A percentile compares a stretch with the other conserved stretches of the same genome.
Conservation (phyloP, 2,797 vertebrate genomes). For the Calcarius lapponicus region DNA sequence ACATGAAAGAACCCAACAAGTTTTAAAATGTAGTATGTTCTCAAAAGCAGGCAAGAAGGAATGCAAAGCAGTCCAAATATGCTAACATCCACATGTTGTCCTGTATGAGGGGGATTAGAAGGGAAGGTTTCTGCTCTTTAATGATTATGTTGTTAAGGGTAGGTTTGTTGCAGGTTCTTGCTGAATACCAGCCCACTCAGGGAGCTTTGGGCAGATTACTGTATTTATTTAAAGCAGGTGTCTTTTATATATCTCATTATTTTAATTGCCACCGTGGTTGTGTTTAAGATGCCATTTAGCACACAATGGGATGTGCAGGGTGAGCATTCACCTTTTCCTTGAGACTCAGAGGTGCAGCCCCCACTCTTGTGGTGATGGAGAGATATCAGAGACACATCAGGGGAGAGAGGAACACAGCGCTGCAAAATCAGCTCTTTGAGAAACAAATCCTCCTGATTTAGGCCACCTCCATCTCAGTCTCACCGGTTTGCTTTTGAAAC, state of each 20-base stretch:
- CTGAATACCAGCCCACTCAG: background rate
- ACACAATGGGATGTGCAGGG: constrained; percentile 6
- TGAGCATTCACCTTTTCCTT: background rate
- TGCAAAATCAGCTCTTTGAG: background rate
- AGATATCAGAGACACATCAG: background rate
- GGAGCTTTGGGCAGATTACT: constrained; percentile 40
- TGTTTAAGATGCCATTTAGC: constrained; percentile 13
- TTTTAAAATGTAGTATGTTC: constrained; percentile 97
- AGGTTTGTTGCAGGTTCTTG: constrained; percentile 30
- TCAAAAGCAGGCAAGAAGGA: constrained; percentile 91
- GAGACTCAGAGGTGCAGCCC: background rate
- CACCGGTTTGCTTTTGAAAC: background rate
- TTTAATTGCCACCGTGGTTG: constrained; percentile 38
- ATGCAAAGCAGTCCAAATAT: constrained; percentile 98
- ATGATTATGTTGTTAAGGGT: constrained; percentile 70
- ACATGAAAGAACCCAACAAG: constrained; percentile 98
- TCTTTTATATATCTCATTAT: constrained; percentile 55
- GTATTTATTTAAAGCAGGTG: constrained; percentile 74
- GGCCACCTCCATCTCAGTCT: background rate
- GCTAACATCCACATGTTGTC: constrained; percentile 93
- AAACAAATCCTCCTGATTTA: background rate
- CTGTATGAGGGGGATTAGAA: constrained; percentile 76
- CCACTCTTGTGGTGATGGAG: background rate
- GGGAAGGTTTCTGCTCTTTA: constrained; percentile 73
- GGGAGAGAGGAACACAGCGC: background rate